Base-by-base conservation (phyloP, 2,113 vertebrate genomes). In the Ptilonorhynchus violaceus region DNA sequence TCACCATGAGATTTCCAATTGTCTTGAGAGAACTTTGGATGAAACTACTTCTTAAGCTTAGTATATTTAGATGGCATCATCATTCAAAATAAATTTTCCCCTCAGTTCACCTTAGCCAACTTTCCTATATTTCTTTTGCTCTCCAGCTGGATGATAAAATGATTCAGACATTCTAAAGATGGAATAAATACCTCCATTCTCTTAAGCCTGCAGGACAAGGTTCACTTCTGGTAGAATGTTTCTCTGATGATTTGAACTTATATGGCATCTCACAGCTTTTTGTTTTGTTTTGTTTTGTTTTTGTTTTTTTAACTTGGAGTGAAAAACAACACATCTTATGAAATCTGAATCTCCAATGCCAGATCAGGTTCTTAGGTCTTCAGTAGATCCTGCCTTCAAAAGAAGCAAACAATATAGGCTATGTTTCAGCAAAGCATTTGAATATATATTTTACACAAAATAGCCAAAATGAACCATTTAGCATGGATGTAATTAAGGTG, bases 251-350 rank as follows among this genome's bases (percentile, higher is more conserved):
- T 37, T 47, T 56, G 24, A 63, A 73, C 1, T 49, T 37, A 20
- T 2, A 25, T 6, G 33, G 9, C 9, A 59, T 49, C 6, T 69
- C 50, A 5, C 4, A 41, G 14, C 0, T 17, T 16, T 35, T 50
- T 31, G 25, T 6, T 8, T 11, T 23, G 1, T 3, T 11, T 3
- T 11, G 2, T 9, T 19, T 8, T 17, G 8, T 7, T 27, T 15
- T 16, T 13, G 6, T n/a, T 30, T 12, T 4, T 42, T 49, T n/a
- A 25, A 23, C 14, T 81, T 82, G 31, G 4, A 64, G 13, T 13
- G 7, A 83, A 53, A 90, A 92, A 28, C 4, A 30, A 5, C 11
- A 37, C 10, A 13, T 60, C 2, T 11, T n/a, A 33, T 53, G 28
- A 85, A 64, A 50, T 20, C 41, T 70, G 55, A 92, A 59, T 30